Evolutionary conservation across 2,797 vertebrate genomes (phyloP).

Genomic region (Octomys mimax): DNA sequence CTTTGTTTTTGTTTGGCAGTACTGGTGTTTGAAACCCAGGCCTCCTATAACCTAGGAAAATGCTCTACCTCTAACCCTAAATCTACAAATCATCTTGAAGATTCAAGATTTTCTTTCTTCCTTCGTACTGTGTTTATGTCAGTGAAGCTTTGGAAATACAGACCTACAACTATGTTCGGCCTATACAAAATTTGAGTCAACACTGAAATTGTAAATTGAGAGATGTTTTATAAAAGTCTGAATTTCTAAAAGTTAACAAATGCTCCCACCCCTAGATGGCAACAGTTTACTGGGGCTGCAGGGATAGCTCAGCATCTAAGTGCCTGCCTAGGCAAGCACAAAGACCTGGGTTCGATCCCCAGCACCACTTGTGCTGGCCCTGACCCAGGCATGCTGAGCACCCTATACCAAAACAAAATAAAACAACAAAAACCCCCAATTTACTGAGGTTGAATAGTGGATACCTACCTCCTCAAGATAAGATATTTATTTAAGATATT

Average conservation of each 20-base stretch:
- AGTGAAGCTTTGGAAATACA: not conserved
- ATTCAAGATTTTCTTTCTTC: slow-evolving; percentile 31
- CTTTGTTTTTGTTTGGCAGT: not conserved
- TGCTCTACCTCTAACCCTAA: not conserved
- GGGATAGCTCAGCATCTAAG: too few species aligned
- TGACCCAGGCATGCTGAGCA: too few species aligned
- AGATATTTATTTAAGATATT: too few species aligned
- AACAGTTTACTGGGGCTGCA: not conserved
- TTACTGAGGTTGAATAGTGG: not conserved
- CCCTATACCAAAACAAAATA: too few species aligned
- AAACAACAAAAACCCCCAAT: too few species aligned
- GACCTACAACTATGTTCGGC: not conserved
- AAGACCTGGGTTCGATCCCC: too few species aligned
- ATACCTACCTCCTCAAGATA: not conserved
- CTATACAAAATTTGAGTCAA: slow-evolving; percentile 6
- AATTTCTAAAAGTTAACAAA: slow-evolving; percentile 57
- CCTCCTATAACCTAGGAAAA: not conserved
- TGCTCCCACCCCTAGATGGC: not conserved
- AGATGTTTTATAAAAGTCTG: not conserved
- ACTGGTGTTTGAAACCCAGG: not conserved
- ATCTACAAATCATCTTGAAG: slow-evolving; percentile 4
- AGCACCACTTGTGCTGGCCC: too few species aligned
- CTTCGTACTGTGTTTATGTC: not conserved
- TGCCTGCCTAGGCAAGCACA: too few species aligned
- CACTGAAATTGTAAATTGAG: not conserved